phyloP scores from a whole-genome alignment of 2,113 vertebrate species.

The Holacanthus passer region DNA sequence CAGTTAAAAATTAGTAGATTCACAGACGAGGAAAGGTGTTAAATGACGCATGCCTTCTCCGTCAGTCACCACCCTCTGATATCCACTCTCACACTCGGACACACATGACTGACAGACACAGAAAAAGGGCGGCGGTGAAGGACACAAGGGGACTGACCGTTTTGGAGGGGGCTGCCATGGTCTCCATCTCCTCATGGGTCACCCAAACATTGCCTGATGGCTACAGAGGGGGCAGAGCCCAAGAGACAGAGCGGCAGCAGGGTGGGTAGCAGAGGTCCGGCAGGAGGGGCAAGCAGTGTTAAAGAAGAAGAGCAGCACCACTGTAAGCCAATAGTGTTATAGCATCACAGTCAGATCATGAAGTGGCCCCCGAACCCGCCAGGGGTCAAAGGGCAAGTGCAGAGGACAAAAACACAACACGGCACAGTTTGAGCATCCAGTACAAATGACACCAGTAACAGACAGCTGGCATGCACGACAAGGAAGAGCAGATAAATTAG shows the following conservation, averaged over 20 bases:
- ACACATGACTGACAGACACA: conserved; percentile 25
- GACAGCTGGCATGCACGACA: conserved; percentile 59
- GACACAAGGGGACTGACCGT: conserved; percentile 89
- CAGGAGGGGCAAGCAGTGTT: conserved; percentile 93
- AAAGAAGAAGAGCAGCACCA: conserved; percentile 99
- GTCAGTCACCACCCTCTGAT: background rate
- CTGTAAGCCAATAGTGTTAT: conserved; percentile 96
- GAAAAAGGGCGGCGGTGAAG: conserved; percentile 1
- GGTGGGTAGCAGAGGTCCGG: conserved; percentile 84
- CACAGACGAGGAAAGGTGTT: background rate
- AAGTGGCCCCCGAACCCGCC: conserved; percentile 77
- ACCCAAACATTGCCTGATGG: conserved; percentile 99
- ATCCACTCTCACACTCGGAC: background rate
- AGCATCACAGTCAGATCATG: conserved; percentile 90
- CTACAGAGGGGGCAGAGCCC: conserved; percentile 86
- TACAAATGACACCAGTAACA: conserved; percentile 25
- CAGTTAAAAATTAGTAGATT: conserved; percentile 21
- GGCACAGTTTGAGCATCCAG: conserved; percentile 29
- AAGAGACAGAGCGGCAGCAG: conserved; percentile 79
- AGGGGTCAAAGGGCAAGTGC: conserved; percentile 72
- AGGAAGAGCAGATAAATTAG: conserved; percentile 37
- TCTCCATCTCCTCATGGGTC: conserved; percentile 99
- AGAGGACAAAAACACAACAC: conserved; percentile 60
- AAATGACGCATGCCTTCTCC: conserved; percentile 25
- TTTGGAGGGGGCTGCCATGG: conserved; percentile 95